These are phyloP conservation scores for Remorina albescens DNA, from an alignment of 2,797 vertebrate genomes.

Conservation along the genomic window DNA sequence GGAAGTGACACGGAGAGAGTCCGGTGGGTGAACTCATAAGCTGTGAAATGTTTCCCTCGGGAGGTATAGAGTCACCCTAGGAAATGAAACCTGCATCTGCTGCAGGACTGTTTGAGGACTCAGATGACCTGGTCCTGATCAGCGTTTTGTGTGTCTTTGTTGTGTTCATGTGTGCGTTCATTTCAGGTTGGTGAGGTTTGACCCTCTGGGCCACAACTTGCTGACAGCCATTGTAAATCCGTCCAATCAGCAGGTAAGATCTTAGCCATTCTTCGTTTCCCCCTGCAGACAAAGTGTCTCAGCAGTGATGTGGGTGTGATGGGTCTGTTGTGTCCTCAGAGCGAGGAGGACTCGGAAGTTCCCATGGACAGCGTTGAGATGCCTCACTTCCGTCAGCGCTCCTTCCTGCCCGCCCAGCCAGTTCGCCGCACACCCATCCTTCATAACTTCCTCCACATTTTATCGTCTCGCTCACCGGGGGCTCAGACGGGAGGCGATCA, in stretches of 20 bases:
- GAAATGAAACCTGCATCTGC: no score
- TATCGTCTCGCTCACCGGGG: conserved; percentile 95
- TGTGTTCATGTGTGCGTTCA: not conserved
- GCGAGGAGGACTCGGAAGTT: conserved; percentile 97
- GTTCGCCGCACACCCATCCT: conserved; percentile 97
- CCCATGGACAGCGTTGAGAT: conserved; percentile 97
- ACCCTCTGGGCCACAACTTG: conserved; percentile 98
- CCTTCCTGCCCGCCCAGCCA: conserved; percentile 95
- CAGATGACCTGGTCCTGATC: no score
- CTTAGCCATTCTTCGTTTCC: no score
- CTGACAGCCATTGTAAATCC: conserved; percentile 98
- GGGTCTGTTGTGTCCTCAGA: conserved; percentile 77
- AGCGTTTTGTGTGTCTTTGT: not conserved
- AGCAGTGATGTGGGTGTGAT: not conserved
- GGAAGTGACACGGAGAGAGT: conserved; percentile 97
- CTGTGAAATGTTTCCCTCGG: not conserved
- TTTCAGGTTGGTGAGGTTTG: conserved; percentile 95
- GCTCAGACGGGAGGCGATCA: conserved; percentile 87
- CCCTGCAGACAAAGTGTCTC: no score
- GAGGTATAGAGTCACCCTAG: no score
- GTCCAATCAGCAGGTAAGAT: conserved; percentile 96
- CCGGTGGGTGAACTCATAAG: conserved; percentile 79
- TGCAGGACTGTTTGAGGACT: no score
- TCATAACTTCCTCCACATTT: conserved; percentile 99
- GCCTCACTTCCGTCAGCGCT: conserved; percentile 96